Percentiles rank a stretch among this genome's conserved stretches.
phyloP scores from a whole-genome alignment of 2,797 vertebrate species.

The Coregonus suidteri region DNA sequence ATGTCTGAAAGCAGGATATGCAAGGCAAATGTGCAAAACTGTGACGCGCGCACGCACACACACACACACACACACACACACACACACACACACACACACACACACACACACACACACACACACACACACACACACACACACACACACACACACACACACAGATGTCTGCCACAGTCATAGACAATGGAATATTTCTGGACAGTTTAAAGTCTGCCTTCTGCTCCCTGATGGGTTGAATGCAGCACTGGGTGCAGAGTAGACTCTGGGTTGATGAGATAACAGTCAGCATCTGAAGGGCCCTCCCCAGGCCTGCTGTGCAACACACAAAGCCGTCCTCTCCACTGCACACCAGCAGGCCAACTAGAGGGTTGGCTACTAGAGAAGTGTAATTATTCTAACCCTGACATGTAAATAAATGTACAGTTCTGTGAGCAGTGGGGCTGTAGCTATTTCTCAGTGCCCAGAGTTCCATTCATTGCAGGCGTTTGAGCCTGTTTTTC shows the following conservation, averaged over 20 bases:
- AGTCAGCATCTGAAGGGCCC: conserved; percentile 47
- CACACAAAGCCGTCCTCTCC: conserved; percentile 37
- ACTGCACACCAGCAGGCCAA: conserved; percentile 27
- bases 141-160: neutral
- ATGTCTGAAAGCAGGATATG: conserved; percentile 16
- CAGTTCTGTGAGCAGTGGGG: conserved; percentile 19
- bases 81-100: too few relatives aligned
- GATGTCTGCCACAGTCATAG: conserved; percentile 20
- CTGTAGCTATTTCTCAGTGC: conserved; percentile 22
- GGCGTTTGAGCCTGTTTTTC: neutral
- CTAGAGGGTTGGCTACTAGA: conserved; percentile 12
- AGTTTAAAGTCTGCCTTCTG: conserved; percentile 26
- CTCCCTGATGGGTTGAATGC: conserved; percentile 39
- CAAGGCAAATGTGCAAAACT: conserved; percentile 10
- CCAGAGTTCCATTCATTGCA: neutral
- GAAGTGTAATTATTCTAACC: conserved; percentile 37
- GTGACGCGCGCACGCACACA: neutral
- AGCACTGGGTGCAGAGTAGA: conserved; percentile 29
- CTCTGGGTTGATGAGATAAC: conserved; percentile 56
- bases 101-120: too few relatives aligned
- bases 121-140: neutral
- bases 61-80: conserved; percentile 3
- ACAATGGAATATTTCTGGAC: conserved; percentile 44
- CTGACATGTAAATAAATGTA: conserved; percentile 40
- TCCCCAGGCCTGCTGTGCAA: conserved; percentile 31